Evolutionary conservation across 92 coral and sea anemone genomes (phyloP).

Genomic region (Ricordea florida): DNA sequence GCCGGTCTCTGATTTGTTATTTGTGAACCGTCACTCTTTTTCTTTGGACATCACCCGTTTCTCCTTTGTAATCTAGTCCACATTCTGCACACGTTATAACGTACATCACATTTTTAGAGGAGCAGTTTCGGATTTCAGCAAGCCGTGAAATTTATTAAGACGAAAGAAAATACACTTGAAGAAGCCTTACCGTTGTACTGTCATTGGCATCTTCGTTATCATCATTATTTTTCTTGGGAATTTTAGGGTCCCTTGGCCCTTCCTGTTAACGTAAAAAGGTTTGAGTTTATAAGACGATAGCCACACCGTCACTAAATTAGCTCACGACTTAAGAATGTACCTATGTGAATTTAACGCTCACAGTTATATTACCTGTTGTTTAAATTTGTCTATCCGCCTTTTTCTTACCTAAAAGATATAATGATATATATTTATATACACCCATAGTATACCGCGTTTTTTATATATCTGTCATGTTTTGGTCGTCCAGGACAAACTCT

Average conservation of each 20-base stretch:
- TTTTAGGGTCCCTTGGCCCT: slow-evolving; percentile 9
- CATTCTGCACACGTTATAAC: not conserved
- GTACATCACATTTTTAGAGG: not conserved
- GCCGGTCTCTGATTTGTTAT: not conserved
- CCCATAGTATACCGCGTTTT: slow-evolving; percentile 5
- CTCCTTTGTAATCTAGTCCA: not conserved
- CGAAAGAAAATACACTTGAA: not conserved
- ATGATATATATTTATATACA: slow-evolving; percentile 3
- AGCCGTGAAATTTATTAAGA: too few species aligned
- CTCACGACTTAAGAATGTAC: slow-evolving; percentile 11
- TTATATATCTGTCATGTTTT: not conserved
- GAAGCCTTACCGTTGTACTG: slow-evolving; percentile 5
- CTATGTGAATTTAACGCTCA: slow-evolving; percentile 2
- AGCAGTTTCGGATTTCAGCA: not conserved
- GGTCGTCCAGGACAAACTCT: not conserved
- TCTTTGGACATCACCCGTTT: not conserved
- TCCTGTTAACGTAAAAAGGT: slow-evolving; percentile 3
- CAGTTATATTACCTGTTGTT: slow-evolving; percentile 4
- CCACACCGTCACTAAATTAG: not conserved
- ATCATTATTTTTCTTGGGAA: not conserved
- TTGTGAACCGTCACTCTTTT: not conserved
- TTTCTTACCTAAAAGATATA: not conserved
- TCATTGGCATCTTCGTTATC: slow-evolving; percentile 8
- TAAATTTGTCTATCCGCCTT: not conserved
- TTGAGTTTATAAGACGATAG: slow-evolving; percentile 1